Percentiles rank a stretch among this genome's conserved stretches.
These are phyloP conservation scores for Byasa hedistus DNA, from an alignment of 2,888 invertebrate genomes.

Conservation along the genomic window DNA sequence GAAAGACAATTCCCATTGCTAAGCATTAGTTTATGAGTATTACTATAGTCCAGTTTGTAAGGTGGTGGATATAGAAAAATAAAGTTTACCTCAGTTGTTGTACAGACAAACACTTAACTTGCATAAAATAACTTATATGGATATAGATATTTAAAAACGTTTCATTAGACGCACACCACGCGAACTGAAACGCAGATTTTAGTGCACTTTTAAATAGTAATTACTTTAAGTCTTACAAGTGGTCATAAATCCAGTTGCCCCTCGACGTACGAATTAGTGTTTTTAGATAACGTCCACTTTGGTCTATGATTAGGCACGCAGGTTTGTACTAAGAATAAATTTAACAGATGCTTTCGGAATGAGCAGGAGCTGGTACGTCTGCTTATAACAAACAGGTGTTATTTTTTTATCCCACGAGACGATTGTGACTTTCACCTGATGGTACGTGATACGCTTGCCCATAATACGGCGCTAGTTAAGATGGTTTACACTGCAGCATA, in stretches of 20 bases:
- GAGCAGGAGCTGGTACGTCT: no score
- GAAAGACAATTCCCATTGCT: no score
- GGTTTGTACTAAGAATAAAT: conserved; percentile 16
- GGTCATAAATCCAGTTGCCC: conserved; percentile 19
- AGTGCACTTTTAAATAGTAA: conserved; percentile 7
- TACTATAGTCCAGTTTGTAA: no score
- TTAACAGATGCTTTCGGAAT: conserved; percentile 2
- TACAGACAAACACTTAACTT: not conserved
- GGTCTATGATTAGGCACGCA: not conserved
- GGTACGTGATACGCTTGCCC: no score
- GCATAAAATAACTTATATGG: not conserved
- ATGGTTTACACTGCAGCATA: no score
- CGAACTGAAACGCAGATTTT: not conserved
- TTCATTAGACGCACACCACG: not conserved
- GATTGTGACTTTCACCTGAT: no score
- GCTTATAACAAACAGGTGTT: not conserved
- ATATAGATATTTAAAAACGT: no score
- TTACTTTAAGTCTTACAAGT: conserved; percentile 8
- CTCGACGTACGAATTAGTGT: conserved; percentile 19
- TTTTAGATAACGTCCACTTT: conserved; percentile 21
- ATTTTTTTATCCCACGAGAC: no score
- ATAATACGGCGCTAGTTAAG: no score
- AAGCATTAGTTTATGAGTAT: no score
- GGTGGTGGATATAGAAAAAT: no score
- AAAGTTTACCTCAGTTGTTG: no score